phyloP scores from a whole-genome alignment of 1,140 invertebrate genomes.

The Ceratosolen solmsi region DNA sequence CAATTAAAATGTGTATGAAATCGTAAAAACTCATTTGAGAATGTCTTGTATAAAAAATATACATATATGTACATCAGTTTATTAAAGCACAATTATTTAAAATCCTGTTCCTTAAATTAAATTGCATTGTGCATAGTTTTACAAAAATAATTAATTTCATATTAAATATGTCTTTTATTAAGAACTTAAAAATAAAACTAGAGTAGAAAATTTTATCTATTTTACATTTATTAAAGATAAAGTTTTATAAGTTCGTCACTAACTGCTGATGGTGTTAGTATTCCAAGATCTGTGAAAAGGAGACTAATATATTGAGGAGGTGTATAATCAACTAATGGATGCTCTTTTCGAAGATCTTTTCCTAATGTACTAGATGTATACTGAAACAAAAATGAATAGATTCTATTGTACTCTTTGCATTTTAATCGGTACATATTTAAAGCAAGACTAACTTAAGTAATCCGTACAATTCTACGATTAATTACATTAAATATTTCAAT shows the following conservation, averaged over 20 bases:
- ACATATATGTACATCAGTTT: constrained; percentile 45
- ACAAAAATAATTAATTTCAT: constrained; percentile 20
- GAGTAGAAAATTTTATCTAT: constrained; percentile 20
- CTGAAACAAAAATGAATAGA: constrained; percentile 76
- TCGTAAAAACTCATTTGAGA: constrained; percentile 49
- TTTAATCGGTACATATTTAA: too few relatives aligned
- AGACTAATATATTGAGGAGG: constrained; percentile 94
- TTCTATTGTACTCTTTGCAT: too few relatives aligned
- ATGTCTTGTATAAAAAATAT: constrained; percentile 49
- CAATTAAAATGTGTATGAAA: constrained; percentile 52
- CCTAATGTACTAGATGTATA: constrained; percentile 77
- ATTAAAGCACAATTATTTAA: constrained; percentile 42
- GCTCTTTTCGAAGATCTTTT: constrained; percentile 80
- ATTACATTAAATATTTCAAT: too few relatives aligned
- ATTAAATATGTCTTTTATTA: neutral
- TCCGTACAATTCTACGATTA: too few relatives aligned
- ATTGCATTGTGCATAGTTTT: neutral
- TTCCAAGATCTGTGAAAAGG: constrained; percentile 95
- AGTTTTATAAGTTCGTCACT: constrained; percentile 98
- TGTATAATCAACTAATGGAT: constrained; percentile 96
- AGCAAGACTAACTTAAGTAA: too few relatives aligned
- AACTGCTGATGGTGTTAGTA: constrained; percentile 95
- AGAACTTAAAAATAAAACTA: constrained; percentile 32
- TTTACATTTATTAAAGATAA: constrained; percentile 81
- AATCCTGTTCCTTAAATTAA: constrained; percentile 8